phyloP scores from a whole-genome alignment of 2,888 invertebrate genomes.

The Ophonus ardosiacus region DNA sequence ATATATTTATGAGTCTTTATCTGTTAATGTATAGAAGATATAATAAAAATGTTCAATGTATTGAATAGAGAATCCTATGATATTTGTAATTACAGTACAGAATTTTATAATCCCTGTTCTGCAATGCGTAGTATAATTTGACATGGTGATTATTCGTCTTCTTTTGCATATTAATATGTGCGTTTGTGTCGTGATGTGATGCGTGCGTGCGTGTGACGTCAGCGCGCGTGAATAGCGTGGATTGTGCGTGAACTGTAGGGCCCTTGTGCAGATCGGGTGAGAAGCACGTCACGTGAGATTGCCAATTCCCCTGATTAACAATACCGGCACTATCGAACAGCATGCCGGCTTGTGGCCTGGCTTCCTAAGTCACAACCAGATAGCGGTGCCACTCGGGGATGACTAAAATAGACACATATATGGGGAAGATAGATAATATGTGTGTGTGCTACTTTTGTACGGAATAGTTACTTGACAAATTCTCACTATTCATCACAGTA shows the following conservation, averaged over 20 bases:
- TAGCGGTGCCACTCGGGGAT: background rate
- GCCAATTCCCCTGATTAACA: slow-evolving; percentile 48
- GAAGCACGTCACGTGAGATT: slow-evolving; percentile 35
- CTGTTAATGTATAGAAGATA: no score
- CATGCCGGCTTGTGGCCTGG: background rate
- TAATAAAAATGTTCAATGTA: no score
- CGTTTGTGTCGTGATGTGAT: background rate
- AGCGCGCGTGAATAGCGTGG: slow-evolving; percentile 39
- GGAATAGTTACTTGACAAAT: no score
- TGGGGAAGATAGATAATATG: no score
- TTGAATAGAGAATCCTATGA: no score
- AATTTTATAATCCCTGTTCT: background rate
- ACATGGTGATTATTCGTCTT: background rate
- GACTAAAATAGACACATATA: no score
- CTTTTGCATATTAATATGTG: background rate
- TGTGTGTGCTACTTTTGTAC: no score
- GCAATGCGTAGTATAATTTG: background rate
- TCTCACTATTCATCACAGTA: no score
- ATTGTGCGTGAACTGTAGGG: slow-evolving; percentile 17
- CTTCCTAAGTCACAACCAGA: background rate
- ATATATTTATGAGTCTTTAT: no score
- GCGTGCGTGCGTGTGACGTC: background rate
- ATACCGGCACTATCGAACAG: slow-evolving; percentile 27
- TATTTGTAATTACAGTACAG: no score
- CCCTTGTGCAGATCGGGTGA: slow-evolving; percentile 23